Conservation (phyloP, 2,113 vertebrate species). For the Dromiciops gliroides region DNA sequence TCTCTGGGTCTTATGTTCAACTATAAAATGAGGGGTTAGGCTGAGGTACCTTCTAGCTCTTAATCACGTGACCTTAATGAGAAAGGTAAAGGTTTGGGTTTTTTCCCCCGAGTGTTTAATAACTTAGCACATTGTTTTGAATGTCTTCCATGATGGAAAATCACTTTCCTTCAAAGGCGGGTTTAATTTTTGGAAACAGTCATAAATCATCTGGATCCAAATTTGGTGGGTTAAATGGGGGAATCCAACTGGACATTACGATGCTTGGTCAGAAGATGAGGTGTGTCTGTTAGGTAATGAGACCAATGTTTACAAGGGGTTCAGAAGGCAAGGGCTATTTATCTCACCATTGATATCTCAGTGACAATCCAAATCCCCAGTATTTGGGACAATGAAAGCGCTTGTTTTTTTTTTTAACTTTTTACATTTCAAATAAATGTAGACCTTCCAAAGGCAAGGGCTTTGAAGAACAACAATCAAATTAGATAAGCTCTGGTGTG, state of each 20-base stretch:
- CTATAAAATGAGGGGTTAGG: not conserved
- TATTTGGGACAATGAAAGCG: not conserved
- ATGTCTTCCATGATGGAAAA: not conserved
- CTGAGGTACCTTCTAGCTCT: not conserved
- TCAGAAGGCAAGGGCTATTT: not conserved
- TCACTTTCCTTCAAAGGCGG: not conserved
- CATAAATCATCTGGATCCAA: not conserved
- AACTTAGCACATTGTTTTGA: not conserved
- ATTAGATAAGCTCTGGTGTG: not conserved
- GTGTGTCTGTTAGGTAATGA: not conserved
- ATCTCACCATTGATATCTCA: not conserved
- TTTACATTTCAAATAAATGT: not conserved
- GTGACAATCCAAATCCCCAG: not conserved
- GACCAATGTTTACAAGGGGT: not conserved
- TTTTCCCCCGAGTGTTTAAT: not conserved
- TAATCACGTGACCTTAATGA: not conserved
- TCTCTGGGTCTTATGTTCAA: not conserved
- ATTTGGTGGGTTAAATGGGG: not conserved
- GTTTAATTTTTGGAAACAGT: too few species aligned
- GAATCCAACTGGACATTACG: not conserved
- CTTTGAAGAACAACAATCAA: not conserved
- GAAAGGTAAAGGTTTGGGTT: not conserved
- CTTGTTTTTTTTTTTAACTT: not conserved
- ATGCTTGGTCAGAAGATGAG: not conserved
- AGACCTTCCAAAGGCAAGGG: not conserved